Conservation (phyloP, 2,888 invertebrate species). For the Athetis lepigone region DNA sequence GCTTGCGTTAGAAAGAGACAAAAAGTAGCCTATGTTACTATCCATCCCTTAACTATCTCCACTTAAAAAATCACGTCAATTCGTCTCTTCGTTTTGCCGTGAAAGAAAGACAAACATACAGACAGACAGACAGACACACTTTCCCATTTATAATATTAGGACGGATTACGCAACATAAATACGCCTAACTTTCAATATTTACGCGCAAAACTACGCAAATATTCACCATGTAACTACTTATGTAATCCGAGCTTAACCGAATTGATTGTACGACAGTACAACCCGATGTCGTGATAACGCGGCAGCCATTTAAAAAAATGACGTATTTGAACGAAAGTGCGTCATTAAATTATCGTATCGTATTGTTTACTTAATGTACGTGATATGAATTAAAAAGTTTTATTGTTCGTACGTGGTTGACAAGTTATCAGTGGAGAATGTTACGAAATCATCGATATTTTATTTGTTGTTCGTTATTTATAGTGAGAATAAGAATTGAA, state of each 20-base stretch:
- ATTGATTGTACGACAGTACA: slow-evolving; percentile 12
- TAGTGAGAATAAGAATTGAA: too few relatives aligned
- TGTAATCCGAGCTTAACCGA: slow-evolving; percentile 15
- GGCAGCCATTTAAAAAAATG: slow-evolving; percentile 24
- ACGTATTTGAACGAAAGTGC: slow-evolving; percentile 35
- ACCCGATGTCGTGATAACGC: slow-evolving; percentile 26
- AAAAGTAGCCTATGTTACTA: too few relatives aligned
- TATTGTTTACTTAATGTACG: slow-evolving; percentile 30
- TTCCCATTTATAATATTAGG: too few relatives aligned
- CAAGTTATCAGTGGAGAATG: not conserved
- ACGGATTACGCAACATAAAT: not conserved
- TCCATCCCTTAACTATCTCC: too few relatives aligned
- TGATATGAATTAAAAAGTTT: slow-evolving; percentile 30
- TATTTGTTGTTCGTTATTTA: too few relatives aligned
- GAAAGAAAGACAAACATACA: too few relatives aligned
- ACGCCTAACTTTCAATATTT: not conserved
- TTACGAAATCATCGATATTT: slow-evolving; percentile 43
- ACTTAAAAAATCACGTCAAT: too few relatives aligned
- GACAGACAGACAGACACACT: too few relatives aligned
- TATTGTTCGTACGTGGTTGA: slow-evolving; percentile 29
- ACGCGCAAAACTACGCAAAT: slow-evolving; percentile 22
- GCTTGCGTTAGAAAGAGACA: too few relatives aligned
- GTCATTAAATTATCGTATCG: slow-evolving; percentile 33
- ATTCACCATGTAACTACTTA: slow-evolving; percentile 5
- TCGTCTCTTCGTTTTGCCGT: too few relatives aligned